Conservation (phyloP, 2,113 vertebrate species). For the Ptilonorhynchus violaceus region DNA sequence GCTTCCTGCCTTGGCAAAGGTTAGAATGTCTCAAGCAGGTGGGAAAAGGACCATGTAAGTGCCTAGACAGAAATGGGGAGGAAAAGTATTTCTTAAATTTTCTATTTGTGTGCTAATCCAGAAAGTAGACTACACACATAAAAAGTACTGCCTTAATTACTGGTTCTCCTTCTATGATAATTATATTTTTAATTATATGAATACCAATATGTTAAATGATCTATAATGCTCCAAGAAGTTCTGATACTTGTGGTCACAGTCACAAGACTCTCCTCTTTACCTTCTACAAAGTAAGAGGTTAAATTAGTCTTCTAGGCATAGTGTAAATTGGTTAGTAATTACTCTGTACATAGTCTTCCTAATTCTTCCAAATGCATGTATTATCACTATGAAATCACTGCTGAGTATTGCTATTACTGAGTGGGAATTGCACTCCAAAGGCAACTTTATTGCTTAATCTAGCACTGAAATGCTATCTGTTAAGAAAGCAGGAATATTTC, state of each 20-base stretch:
- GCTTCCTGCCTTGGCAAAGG: conserved; percentile 47
- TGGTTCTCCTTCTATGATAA: not conserved
- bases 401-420: not conserved
- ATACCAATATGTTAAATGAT: not conserved
- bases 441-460: not conserved
- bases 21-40: not conserved
- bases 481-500: not conserved
- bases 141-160: not conserved
- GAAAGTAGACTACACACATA: not conserved
- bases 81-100: not conserved
- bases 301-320: not conserved
- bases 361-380: not conserved
- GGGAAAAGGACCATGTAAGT: not conserved
- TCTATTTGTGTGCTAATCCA: not conserved
- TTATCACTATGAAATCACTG: not conserved
- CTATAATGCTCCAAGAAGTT: not conserved
- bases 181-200: not conserved
- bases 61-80: not conserved
- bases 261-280: not conserved
- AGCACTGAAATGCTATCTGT: not conserved
- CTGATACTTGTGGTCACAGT: not conserved
- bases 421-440: not conserved
- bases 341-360: not conserved
- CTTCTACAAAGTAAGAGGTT: not conserved
- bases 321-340: not conserved